Evolutionary conservation across 2,113 vertebrate species (phyloP).

Genomic region (Burhinus oedicnemus): DNA sequence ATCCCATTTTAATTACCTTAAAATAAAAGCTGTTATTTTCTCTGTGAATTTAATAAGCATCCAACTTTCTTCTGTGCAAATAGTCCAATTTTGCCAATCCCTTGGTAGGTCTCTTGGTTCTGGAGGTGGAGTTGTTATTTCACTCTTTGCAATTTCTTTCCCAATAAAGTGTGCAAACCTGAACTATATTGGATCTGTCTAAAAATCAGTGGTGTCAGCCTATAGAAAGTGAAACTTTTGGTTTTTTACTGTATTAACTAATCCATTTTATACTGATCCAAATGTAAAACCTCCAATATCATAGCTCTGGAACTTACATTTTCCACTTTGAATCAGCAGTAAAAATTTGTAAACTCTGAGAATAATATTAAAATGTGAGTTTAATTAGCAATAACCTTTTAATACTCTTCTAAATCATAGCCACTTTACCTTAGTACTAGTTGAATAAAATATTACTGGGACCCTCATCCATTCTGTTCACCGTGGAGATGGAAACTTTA

Average conservation of each 20-base stretch:
- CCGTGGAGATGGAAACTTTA: neutral
- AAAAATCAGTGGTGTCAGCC: neutral
- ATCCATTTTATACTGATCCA: neutral
- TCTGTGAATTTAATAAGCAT: neutral
- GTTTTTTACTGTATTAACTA: neutral
- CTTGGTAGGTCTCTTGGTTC: neutral
- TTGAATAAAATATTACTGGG: neutral
- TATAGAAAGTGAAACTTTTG: neutral
- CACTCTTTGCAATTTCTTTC: neutral
- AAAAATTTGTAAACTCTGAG: neutral
- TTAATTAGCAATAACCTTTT: neutral
- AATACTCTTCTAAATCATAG: neutral
- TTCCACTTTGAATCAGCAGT: neutral
- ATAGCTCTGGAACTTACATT: neutral
- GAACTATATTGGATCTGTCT: neutral
- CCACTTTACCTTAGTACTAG: neutral
- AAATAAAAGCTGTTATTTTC: neutral
- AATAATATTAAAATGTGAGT: neutral
- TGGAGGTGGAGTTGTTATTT: neutral
- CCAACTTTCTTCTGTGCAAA: neutral
- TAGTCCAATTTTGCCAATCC: neutral
- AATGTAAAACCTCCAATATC: neutral
- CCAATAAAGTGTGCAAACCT: neutral
- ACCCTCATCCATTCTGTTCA: neutral
- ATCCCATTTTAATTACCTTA: neutral